Conservation (phyloP, 2,888 invertebrate species). For the Cephus runcator region DNA sequence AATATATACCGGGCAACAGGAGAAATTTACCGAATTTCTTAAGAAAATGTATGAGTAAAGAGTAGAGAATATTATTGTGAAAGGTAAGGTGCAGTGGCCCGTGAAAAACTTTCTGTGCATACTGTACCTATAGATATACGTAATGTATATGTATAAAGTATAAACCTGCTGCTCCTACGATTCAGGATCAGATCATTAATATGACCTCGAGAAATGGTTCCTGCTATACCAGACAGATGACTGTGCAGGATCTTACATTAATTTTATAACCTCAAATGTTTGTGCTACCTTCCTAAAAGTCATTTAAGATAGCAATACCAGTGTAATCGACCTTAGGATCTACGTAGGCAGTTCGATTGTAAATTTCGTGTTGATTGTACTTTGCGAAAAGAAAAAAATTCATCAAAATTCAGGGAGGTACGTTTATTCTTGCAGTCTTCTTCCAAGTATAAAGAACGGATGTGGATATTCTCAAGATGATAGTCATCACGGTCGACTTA, state of each 20-base stretch:
- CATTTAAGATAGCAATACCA: neutral
- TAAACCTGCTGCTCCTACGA: neutral
- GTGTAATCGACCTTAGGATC: neutral
- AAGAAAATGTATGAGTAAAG: neutral
- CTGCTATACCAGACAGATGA: neutral
- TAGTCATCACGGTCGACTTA: neutral
- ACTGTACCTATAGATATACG: neutral
- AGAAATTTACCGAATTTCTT: neutral
- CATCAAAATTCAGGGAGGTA: neutral
- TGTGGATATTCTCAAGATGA: neutral
- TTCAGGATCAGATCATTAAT: neutral
- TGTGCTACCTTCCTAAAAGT: neutral
- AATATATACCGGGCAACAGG: neutral
- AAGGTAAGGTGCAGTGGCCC: conserved; percentile 49
- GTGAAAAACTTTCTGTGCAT: conserved; percentile 10
- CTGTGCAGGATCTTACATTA: neutral
- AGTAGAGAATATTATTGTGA: conserved; percentile 30
- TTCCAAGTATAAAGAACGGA: neutral
- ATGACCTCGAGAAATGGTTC: neutral
- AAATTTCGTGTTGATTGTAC: neutral
- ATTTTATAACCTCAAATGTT: neutral
- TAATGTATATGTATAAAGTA: neutral
- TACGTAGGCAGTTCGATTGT: neutral
- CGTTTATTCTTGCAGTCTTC: neutral
- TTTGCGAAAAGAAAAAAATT: neutral